Evolutionary conservation across 2,888 invertebrate species (phyloP), one percentile per base, ranked within the genome.

Genomic region (Mythimna loreyi): DNA sequence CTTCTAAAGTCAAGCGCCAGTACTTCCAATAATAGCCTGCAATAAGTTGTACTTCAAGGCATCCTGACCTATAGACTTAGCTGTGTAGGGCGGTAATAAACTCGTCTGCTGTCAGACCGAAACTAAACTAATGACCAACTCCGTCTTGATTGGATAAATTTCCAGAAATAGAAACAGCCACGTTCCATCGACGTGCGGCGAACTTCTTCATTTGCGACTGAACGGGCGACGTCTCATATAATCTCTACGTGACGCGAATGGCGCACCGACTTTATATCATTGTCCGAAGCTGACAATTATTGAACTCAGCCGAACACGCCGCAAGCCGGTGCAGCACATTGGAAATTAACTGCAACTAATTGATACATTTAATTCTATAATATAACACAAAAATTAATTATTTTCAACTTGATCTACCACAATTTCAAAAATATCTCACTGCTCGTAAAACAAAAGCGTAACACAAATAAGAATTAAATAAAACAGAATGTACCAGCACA

Each of bases 171-270:
- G 85, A 86, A 86, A 86, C 81, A 80, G 77, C 61, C 70, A 68
- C 80, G 84, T 82, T 78, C 75, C 67, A 72, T 72, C 67, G 72
- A 68, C 78, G 82, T 81, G 82, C 67, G 72, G 52, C 82, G 52
- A 84, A 83, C 68, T 88, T 90, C 86, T 92, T 91, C 90, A 92
- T 92, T 91, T 91, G 89, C 81, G 87, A 89, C 84, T 85, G 85
- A 86, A 86, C 88, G 85, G 85, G 86, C 88, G 85, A 89, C 88
- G 92, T 91, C 92, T 92, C 92, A 91, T 93, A 92, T 91, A 90
- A 88, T 76, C 81, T 77, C 86, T 86, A 92, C 93, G 94, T 94
- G 94, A 90, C 84, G 68, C 62, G 92, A 92, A 92, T 94, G 72
- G 72, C 60, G 33, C 64, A 60, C 64, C 66, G 73, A 70, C 56